Evolutionary conservation across 1,140 invertebrate species (phyloP).

Genomic region (Drosophila lacteicornis): DNA sequence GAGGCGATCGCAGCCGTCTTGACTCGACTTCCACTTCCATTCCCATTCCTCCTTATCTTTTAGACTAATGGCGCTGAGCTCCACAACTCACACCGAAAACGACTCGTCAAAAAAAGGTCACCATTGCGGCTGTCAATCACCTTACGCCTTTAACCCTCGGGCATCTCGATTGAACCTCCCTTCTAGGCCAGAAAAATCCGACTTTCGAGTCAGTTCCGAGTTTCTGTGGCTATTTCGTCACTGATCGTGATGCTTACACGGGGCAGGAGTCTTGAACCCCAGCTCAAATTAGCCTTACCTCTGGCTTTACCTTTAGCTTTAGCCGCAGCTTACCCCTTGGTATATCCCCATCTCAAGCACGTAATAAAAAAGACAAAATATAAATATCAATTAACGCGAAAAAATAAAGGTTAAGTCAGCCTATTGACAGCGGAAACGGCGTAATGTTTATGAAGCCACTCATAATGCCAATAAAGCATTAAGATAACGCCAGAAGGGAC

Average conservation of each 20-base stretch:
- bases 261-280: slow-evolving; percentile 37
- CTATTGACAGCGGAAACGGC: slow-evolving; percentile 55
- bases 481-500: slow-evolving; percentile 7
- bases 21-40: slow-evolving; percentile 34
- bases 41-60: slow-evolving; percentile 34
- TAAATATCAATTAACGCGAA: slow-evolving; percentile 35
- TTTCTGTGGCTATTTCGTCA: slow-evolving; percentile 27
- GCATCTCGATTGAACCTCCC: slow-evolving; percentile 43
- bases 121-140: slow-evolving; percentile 57
- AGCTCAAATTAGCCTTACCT: slow-evolving; percentile 25
- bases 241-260: slow-evolving; percentile 41
- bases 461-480: slow-evolving; percentile 36
- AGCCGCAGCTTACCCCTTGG: slow-evolving; percentile 11
- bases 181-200: slow-evolving; percentile 24
- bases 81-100: background rate
- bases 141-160: slow-evolving; percentile 56
- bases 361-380: slow-evolving; percentile 50
- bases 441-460: slow-evolving; percentile 27
- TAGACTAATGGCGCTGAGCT: slow-evolving; percentile 34
- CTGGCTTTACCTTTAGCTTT: slow-evolving; percentile 16
- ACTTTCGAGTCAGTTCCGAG: slow-evolving; percentile 12
- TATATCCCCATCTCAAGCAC: slow-evolving; percentile 18
- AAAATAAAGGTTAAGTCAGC: slow-evolving; percentile 32
- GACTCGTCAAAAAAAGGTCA: slow-evolving; percentile 40
- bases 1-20: slow-evolving; percentile 44